Evolutionary conservation across 2,797 vertebrate species (phyloP).

Genomic region (Chrosomus eos): DNA sequence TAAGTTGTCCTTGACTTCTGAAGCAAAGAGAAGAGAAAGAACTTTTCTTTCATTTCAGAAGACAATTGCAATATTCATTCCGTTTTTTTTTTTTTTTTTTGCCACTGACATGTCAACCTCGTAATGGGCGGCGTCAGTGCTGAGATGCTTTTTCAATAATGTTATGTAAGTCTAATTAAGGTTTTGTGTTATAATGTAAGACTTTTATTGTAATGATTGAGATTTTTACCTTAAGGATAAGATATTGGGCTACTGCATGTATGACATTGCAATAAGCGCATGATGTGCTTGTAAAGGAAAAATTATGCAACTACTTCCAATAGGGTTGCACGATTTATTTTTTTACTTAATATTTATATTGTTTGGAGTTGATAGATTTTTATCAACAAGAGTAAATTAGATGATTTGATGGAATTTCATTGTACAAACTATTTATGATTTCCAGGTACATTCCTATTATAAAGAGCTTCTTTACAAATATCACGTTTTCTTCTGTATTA

Average conservation of each 20-base stretch:
- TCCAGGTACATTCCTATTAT: constrained; percentile 25
- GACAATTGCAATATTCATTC: constrained; percentile 37
- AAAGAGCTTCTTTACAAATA: constrained; percentile 8
- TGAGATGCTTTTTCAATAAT: constrained; percentile 39
- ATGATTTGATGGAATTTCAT: neutral
- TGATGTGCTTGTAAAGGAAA: constrained; percentile 23
- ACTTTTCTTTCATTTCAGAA: constrained; percentile 49
- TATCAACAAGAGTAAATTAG: neutral
- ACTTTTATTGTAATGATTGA: constrained; percentile 11
- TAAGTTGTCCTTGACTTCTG: neutral
- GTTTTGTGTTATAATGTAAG: constrained; percentile 38
- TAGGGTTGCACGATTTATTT: constrained; percentile 41
- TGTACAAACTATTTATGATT: constrained; percentile 31
- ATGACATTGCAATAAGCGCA: constrained; percentile 40
- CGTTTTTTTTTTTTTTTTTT: no score
- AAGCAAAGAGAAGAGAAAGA: constrained; percentile 14
- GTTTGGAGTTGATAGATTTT: neutral
- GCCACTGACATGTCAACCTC: constrained; percentile 15
- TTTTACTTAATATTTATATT: constrained; percentile 60
- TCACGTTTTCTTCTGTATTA: neutral
- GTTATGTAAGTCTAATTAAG: constrained; percentile 27
- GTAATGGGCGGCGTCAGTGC: constrained; percentile 4
- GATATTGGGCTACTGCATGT: constrained; percentile 31
- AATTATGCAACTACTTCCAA: constrained; percentile 28
- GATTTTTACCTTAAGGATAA: neutral